These are phyloP conservation scores for Clostera curtula DNA, from an alignment of 2,888 invertebrate genomes.

Conservation along the genomic window DNA sequence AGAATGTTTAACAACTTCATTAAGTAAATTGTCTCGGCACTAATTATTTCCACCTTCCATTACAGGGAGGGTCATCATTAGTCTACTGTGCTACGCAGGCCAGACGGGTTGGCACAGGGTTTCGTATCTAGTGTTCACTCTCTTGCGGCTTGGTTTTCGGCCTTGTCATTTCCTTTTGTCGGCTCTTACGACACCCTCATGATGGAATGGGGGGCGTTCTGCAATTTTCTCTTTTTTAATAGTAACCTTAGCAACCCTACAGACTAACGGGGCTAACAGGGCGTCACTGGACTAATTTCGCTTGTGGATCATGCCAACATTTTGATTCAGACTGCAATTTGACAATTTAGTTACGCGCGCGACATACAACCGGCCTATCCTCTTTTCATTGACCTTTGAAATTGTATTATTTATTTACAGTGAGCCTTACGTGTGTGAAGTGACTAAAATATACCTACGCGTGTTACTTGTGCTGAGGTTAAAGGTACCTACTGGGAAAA, in stretches of 20 bases:
- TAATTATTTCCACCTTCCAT: too few relatives aligned
- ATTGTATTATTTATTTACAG: constrained; percentile 9
- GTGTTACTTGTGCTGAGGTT: constrained; percentile 25
- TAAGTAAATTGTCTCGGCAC: too few relatives aligned
- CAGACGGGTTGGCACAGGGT: too few relatives aligned
- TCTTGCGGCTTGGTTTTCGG: too few relatives aligned
- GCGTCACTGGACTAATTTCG: constrained; percentile 49
- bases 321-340: constrained; percentile 53
- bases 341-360: constrained; percentile 57
- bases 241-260: constrained; percentile 34
- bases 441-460: constrained; percentile 20
- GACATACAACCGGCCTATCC: constrained; percentile 33
- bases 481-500: constrained; percentile 31
- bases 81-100: too few relatives aligned
- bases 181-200: too few relatives aligned
- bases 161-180: too few relatives aligned
- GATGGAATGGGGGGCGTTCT: too few relatives aligned
- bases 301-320: constrained; percentile 47
- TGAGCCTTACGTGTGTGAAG: constrained; percentile 21
- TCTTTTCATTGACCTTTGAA: constrained; percentile 20
- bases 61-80: too few relatives aligned
- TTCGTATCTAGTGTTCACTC: too few relatives aligned
- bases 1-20: too few relatives aligned
- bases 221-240: too few relatives aligned
- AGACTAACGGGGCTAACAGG: constrained; percentile 23